phyloP scores from a whole-genome alignment of 2,113 vertebrate genomes.

The Symphodus melops region DNA sequence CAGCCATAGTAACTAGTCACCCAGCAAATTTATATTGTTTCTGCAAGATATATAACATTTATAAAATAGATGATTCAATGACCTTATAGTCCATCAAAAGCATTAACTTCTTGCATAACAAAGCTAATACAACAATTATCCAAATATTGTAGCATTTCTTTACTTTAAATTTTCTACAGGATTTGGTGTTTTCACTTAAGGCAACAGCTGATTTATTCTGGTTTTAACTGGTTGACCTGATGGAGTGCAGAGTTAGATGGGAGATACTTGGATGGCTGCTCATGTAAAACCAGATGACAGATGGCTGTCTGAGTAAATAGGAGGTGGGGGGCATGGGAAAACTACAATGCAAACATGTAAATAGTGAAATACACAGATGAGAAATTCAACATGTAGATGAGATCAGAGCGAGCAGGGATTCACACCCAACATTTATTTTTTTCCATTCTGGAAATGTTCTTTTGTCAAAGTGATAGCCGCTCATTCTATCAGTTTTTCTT shows the following conservation, averaged over 20 bases:
- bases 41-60: too few relatives aligned
- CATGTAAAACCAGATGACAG: conserved; percentile 34
- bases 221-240: conserved; percentile 34
- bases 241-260: background rate
- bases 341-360: conserved; percentile 40
- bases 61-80: too few relatives aligned
- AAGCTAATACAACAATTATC: too few relatives aligned
- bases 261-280: conserved; percentile 20
- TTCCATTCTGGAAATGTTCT: background rate
- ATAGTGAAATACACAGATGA: conserved; percentile 43
- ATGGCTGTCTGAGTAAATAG: conserved; percentile 6
- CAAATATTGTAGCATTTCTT: too few relatives aligned
- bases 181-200: too few relatives aligned
- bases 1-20: too few relatives aligned
- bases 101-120: too few relatives aligned
- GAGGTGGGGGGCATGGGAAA: conserved; percentile 26
- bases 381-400: conserved; percentile 63
- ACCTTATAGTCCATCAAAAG: too few relatives aligned
- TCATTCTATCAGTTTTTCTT: background rate
- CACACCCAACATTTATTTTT: conserved; percentile 2
- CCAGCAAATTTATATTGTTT: too few relatives aligned
- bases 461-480: background rate
- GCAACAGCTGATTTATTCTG: background rate
- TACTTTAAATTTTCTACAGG: too few relatives aligned
- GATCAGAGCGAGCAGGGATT: background rate